Conservation (phyloP, 92 coral and sea anemone species). For the Paragorgia papillata region DNA sequence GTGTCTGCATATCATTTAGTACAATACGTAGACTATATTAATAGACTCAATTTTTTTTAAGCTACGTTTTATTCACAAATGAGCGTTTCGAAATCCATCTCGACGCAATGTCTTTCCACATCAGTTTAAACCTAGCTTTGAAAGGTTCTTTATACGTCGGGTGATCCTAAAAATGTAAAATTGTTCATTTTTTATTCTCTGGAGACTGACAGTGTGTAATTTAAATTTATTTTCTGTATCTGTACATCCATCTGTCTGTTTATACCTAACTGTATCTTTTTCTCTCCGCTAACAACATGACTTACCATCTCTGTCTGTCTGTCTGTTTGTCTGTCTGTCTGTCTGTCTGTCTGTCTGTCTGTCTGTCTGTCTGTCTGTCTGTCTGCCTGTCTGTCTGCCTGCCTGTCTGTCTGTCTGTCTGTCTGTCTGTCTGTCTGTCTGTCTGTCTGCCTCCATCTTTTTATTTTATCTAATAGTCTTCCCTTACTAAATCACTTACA, state of each 20-base stretch:
- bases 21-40: too few relatives aligned
- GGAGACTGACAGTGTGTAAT: too few relatives aligned
- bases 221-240: too few relatives aligned
- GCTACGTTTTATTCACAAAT: slow-evolving; percentile 4
- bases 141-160: slow-evolving; percentile 8
- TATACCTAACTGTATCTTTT: neutral
- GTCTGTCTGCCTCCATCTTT: neutral
- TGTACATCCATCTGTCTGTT: neutral
- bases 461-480: neutral
- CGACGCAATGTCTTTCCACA: slow-evolving; percentile 7
- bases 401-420: neutral
- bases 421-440: neutral
- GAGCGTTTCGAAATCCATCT: slow-evolving; percentile 22
- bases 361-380: neutral
- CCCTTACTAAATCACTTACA: neutral
- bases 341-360: slow-evolving; percentile 1
- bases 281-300: too few relatives aligned
- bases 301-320: neutral
- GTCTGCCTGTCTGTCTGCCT: neutral
- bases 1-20: too few relatives aligned
- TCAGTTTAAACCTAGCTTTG: slow-evolving; percentile 15
- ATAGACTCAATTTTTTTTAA: too few relatives aligned
- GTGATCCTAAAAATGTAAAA: slow-evolving; percentile 3
- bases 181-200: neutral
- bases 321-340: neutral